Percentiles rank a stretch among this genome's conserved stretches.
Evolutionary conservation across 2,113 vertebrate species (phyloP).

Genomic region (Toxotes chatareus): DNA sequence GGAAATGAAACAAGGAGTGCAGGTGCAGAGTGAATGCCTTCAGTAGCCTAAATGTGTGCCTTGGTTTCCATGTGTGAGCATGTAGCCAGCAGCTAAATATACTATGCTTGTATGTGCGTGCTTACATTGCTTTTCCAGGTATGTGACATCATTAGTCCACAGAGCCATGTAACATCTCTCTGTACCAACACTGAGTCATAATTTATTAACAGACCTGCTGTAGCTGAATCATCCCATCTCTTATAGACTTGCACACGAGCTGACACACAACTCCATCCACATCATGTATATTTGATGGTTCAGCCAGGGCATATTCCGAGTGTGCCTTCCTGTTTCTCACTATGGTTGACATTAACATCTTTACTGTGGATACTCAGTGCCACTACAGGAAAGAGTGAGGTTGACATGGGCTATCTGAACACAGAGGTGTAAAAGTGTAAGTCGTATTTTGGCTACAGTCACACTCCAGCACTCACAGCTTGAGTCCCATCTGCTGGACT

Average conservation of each 20-base stretch:
- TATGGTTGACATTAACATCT: constrained; percentile 36
- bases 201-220: constrained; percentile 77
- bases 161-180: constrained; percentile 52
- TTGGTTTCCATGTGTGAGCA: constrained; percentile 25
- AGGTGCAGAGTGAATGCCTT: constrained; percentile 36
- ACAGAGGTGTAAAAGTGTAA: constrained; percentile 6
- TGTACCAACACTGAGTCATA: constrained; percentile 61
- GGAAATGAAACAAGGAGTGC: constrained; percentile 43
- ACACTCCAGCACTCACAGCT: neutral
- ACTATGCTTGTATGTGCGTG: constrained; percentile 41
- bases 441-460: constrained; percentile 6
- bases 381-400: constrained; percentile 7
- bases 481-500: neutral
- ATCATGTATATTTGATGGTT: constrained; percentile 65
- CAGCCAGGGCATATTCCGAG: neutral
- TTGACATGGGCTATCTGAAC: constrained; percentile 27
- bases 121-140: constrained; percentile 57
- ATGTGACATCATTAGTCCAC: constrained; percentile 55
- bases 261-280: constrained; percentile 69
- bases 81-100: constrained; percentile 33
- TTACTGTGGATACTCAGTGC: constrained; percentile 32
- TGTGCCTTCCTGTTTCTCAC: constrained; percentile 20
- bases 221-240: constrained; percentile 68
- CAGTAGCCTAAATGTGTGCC: neutral
- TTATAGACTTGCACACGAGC: constrained; percentile 59